Evolutionary conservation across 2,888 invertebrate species (phyloP).

Genomic region (Exocentrus adspersus): DNA sequence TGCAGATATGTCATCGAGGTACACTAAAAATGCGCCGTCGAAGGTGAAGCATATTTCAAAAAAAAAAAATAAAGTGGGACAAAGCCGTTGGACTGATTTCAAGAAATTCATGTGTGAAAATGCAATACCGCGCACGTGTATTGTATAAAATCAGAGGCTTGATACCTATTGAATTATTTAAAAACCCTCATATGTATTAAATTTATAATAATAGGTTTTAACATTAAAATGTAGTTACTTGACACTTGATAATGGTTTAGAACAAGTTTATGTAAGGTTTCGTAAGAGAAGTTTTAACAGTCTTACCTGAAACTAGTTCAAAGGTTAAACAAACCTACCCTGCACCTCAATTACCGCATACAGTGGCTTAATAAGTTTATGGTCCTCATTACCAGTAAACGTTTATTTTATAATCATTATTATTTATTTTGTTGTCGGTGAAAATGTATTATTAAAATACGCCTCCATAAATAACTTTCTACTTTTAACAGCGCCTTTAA

Average conservation of each 20-base stretch:
- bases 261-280: not conserved
- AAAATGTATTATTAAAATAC: not conserved
- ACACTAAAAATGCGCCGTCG: not conserved
- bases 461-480: slow-evolving; percentile 3
- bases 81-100: not conserved
- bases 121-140: not conserved
- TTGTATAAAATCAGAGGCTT: not conserved
- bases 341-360: not conserved
- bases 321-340: not conserved
- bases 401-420: not conserved
- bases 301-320: not conserved
- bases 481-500: not conserved
- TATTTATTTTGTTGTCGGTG: not conserved
- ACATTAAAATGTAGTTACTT: too few species aligned
- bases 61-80: too few species aligned
- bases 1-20: not conserved
- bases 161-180: not conserved
- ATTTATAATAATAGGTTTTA: too few species aligned
- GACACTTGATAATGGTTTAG: not conserved
- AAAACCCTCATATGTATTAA: too few species aligned
- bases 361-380: not conserved
- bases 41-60: not conserved
- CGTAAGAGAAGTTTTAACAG: not conserved
- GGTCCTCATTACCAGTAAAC: not conserved
- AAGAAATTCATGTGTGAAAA: not conserved